Evolutionary conservation across 2,113 vertebrate genomes (phyloP), one percentile per base, ranked within the genome.

Genomic region (Trogon surrucura): DNA sequence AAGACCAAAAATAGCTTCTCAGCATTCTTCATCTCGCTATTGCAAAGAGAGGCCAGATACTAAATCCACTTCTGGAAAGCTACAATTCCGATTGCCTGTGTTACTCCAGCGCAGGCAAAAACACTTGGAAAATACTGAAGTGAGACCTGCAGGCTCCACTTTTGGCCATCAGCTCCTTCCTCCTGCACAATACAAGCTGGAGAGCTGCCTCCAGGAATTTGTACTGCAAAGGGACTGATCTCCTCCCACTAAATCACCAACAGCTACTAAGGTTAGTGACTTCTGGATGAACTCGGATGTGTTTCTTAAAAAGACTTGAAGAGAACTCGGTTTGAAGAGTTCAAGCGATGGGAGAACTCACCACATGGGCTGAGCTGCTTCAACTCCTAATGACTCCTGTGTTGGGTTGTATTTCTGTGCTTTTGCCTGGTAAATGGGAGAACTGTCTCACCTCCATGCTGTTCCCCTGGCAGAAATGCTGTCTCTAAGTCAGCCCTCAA

Each of bases 1-100:
- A 95, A 86, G 61, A 86, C 73, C 93, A 80, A 87, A 94, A 92
- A 95, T 91, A 95, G 91, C 73, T 86, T 89, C 41, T 73, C 22
- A 64, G 48, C 73, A 57, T 81, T 93, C 83, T 88, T 89, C 83
- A 72, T 75, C 80, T 92, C 0, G 0, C 65, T 84, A 16, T 84
- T 87, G 84, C 83, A 69, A 91, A 86, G 94, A 84, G 73, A 92
- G 95, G 93, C 95, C 86, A 96, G 84, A 95, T 95, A 89, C 44
- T 84, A 95, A 91, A 86, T 67, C 69, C 84, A 44, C 83, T 94
- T 84, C 67, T 84, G 69, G 51, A 87, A 91, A 27, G 86, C 88
- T 94, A 51, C 72, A 56, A 62, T 71, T 80, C 56, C 6, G 0
- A 81, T 83, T 74, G 77, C 65, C 65, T 87, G 77, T 69, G 72